Base-by-base conservation (phyloP, 2,888 invertebrate genomes). In the Drymonia ruficornis region DNA sequence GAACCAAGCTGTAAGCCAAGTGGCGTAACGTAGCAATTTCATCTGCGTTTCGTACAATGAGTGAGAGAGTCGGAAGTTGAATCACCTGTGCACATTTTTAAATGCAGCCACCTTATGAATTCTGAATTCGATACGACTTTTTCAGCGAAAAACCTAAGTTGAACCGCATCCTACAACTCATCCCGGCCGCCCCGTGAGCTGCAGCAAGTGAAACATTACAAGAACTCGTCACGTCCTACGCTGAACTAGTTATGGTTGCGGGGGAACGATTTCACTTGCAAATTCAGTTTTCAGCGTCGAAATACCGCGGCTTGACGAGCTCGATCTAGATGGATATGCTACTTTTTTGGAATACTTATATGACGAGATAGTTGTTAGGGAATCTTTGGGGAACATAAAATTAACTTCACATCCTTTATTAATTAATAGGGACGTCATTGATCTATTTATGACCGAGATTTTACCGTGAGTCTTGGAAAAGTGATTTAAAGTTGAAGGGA, bases 201-300 rank as follows among this genome's bases (percentile, higher is more conserved):
- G 16, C 19, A 15, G 19, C 12, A 15, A 45, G n/a, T 45, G 15
- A 29, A 45, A 45, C 45, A 45, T 28, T n/a, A 28, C 45, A 45
- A 45, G 45, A 28, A 28, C 44, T n/a, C 23, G 38, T 36, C 38
- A 46, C 51, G 31, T 28, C 28, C 23, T 56, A 47, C 55, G 29
- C 49, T 59, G 59, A 56, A 64, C 61, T 62, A 69, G 64, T 70
- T 71, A 71, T 66, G 48, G 57, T 53, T 56, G 43, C 49, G 52
- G 54, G 53, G 7, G 59, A 64, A 45, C 28, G 45, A 72, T 72
- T 70, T 72, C 61, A 60, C 70, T 70, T 70, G 72, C 72, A 70
- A 70, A 70, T 72, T 46, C 49, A 59, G 70, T 72, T 72, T 63
- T 50, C 52, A 55, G 53, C 69, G 58, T 44, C 58, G 38, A 56